Conservation (phyloP, 2,888 invertebrate genomes). For the Pedicia rivosa region DNA sequence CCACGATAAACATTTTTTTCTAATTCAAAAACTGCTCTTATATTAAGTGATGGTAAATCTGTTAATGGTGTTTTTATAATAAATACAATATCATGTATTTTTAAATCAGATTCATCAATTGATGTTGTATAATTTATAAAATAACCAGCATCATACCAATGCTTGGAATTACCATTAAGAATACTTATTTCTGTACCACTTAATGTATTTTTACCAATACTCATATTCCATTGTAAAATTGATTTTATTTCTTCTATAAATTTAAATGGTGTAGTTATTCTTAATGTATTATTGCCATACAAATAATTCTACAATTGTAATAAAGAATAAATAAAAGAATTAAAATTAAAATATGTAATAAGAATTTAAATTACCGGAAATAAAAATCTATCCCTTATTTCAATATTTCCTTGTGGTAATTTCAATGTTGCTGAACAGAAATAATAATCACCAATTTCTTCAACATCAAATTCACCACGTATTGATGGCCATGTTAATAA, state of each 20-base stretch:
- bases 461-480: slow-evolving; percentile 36
- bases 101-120: slow-evolving; percentile 27
- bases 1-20: slow-evolving; percentile 36
- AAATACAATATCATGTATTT: slow-evolving; percentile 32
- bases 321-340: slow-evolving; percentile 7
- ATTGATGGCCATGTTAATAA: slow-evolving; percentile 40
- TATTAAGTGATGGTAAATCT: slow-evolving; percentile 33
- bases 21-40: slow-evolving; percentile 30
- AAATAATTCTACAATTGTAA: slow-evolving; percentile 27
- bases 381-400: slow-evolving; percentile 38
- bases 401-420: slow-evolving; percentile 37
- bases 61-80: slow-evolving; percentile 38
- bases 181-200: slow-evolving; percentile 33
- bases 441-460: slow-evolving; percentile 34
- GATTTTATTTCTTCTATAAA: slow-evolving; percentile 32
- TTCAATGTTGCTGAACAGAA: slow-evolving; percentile 32
- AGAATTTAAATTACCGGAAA: slow-evolving; percentile 33
- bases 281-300: slow-evolving; percentile 38
- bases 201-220: slow-evolving; percentile 31
- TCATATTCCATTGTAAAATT: slow-evolving; percentile 32
- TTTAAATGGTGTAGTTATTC: slow-evolving; percentile 37
- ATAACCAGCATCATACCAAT: slow-evolving; percentile 33
- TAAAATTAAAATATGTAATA: background rate
- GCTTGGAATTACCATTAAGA: slow-evolving; percentile 19
- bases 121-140: slow-evolving; percentile 33